phyloP scores from a whole-genome alignment of 2,113 vertebrate species.

The Rhombomys opimus region DNA sequence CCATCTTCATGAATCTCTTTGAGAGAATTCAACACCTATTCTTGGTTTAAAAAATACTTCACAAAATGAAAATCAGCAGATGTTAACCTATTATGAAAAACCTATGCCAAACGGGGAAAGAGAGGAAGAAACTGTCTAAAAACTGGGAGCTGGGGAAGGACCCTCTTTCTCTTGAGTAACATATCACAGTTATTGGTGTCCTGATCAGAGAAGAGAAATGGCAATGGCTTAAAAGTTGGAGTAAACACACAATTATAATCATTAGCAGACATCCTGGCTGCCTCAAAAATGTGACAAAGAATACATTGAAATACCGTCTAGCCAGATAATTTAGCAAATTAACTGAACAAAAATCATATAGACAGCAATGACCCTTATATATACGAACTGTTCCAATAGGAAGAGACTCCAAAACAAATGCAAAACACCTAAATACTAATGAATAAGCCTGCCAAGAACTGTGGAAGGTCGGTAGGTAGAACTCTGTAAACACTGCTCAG shows the following conservation, averaged over 20 bases:
- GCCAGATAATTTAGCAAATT: neutral
- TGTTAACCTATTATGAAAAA: slow-evolving; percentile 1
- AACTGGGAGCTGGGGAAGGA: neutral
- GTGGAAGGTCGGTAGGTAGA: neutral
- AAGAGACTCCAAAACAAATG: neutral
- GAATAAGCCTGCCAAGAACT: slow-evolving; percentile 9
- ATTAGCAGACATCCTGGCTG: slow-evolving; percentile 19
- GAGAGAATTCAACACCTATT: slow-evolving; percentile 36
- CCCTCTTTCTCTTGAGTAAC: neutral
- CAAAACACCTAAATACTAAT: slow-evolving; percentile 10
- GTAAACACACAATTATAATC: slow-evolving; percentile 36
- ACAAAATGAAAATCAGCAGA: slow-evolving; percentile 38
- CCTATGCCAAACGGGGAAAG: neutral
- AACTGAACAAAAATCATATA: neutral
- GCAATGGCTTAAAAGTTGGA: slow-evolving; percentile 30
- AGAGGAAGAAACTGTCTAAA: neutral
- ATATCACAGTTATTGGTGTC: neutral
- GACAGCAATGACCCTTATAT: slow-evolving; percentile 35
- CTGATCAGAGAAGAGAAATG: slow-evolving; percentile 17
- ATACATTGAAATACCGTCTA: slow-evolving; percentile 26
- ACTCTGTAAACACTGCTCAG: neutral
- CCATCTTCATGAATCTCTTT: slow-evolving; percentile 45
- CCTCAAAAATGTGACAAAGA: slow-evolving; percentile 16
- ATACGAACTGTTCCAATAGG: neutral
- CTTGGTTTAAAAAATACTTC: slow-evolving; percentile 29